phyloP scores from a whole-genome alignment of 1,140 invertebrate genomes.

The Listronotus oregonensis region DNA sequence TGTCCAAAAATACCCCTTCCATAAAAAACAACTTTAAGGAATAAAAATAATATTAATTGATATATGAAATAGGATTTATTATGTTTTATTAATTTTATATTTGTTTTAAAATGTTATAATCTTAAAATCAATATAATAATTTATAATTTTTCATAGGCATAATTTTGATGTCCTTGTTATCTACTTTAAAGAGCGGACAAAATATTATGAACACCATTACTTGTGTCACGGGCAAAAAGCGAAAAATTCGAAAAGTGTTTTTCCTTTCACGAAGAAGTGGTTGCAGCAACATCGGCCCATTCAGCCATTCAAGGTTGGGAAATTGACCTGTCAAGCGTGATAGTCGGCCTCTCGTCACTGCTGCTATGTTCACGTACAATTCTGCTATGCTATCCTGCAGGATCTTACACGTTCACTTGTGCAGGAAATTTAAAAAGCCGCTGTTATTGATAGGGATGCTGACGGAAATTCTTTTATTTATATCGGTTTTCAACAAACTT shows the following conservation, averaged over 20 bases:
- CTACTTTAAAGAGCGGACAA: too few relatives aligned
- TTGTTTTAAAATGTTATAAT: too few relatives aligned
- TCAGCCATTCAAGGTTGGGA: slow-evolving; percentile 35
- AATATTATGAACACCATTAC: slow-evolving; percentile 7
- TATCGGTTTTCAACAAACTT: too few relatives aligned
- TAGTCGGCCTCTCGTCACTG: slow-evolving; percentile 32
- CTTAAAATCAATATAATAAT: too few relatives aligned
- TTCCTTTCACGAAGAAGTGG: slow-evolving; percentile 30
- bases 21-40: too few relatives aligned
- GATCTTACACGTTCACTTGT: slow-evolving; percentile 25
- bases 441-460: slow-evolving; percentile 20
- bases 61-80: too few relatives aligned
- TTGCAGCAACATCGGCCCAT: slow-evolving; percentile 25
- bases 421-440: slow-evolving; percentile 30
- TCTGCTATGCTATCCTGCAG: slow-evolving; percentile 15
- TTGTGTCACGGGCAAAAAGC: slow-evolving; percentile 22
- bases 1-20: too few relatives aligned
- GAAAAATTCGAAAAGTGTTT: slow-evolving; percentile 34
- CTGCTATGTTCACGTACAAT: slow-evolving; percentile 11
- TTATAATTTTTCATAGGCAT: too few relatives aligned
- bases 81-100: too few relatives aligned
- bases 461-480: too few relatives aligned
- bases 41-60: too few relatives aligned
- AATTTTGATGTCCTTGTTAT: too few relatives aligned
- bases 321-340: slow-evolving; percentile 36